Base-by-base conservation (phyloP, 2,797 vertebrate species). In the Takifugu rubripes region DNA sequence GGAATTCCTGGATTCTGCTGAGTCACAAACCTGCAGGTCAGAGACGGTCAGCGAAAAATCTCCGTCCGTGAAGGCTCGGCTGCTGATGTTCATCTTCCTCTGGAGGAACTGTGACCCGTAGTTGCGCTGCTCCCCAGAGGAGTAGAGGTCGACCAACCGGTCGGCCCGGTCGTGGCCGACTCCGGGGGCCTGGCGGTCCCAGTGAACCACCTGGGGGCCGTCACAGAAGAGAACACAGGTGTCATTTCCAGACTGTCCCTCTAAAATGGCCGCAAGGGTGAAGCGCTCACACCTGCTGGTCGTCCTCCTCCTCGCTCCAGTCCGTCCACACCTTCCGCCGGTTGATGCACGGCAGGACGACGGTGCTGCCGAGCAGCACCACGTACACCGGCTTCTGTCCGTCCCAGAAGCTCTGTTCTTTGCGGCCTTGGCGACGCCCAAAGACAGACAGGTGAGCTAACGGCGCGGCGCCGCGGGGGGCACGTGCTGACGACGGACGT, bases 61-160 rank as follows among this genome's bases (percentile, higher is more conserved):
- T 0, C 96, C 96, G 43, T 88, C 79, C 3, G 90, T 85, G 45
- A 98, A 98, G 33, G 96, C 95, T 0, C 78, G 77, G 9, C 68
- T 73, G 1, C 84, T 92, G 75, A 98, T 92, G 55, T 94, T 93
- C 93, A 97, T 93, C 79, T 94, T 95, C 54, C 86, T 91, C 43
- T 90, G 90, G 17, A 97, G 77, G 77, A 96, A 95, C 16, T 90
- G 87, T 0, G 95, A 91, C 0, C 94, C 96, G 0, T 97, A 98
- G 57, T 93, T 92, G 0, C 96, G 93, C 49, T 94, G 92, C 72
- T 96, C 95, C 0, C 96, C 96, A 0, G 96, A 96, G 0, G 95
- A 95, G 0, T 98, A 98, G 33, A 98, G 87, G n/a, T 98, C 96
- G 2, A 98, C 92, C 52, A 98, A 90, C 3, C 95, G 93, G 78